Percentiles rank a stretch among this genome's conserved stretches.
Evolutionary conservation across 2,113 vertebrate genomes (phyloP).

Genomic region (Lepus americanus): DNA sequence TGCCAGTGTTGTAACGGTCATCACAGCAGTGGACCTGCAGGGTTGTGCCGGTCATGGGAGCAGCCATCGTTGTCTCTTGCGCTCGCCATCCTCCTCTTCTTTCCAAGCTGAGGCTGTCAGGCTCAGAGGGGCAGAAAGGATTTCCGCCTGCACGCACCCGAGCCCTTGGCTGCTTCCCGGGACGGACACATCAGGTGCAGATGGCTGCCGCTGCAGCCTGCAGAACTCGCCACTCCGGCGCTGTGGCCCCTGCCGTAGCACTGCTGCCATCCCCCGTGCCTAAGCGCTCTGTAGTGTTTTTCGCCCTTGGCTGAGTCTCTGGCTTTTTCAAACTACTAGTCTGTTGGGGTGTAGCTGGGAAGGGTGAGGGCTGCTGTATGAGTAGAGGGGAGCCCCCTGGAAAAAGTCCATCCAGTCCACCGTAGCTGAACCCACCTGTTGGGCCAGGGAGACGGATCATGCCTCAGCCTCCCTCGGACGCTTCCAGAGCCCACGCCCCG

Average conservation of each 20-base stretch:
- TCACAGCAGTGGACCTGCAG: too few relatives aligned
- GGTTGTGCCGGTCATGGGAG: too few relatives aligned
- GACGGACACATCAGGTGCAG: not conserved
- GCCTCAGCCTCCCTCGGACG: not conserved
- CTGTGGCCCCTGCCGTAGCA: rapidly evolving
- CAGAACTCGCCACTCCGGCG: not conserved
- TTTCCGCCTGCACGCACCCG: too few relatives aligned
- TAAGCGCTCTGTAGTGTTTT: not conserved
- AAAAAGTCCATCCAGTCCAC: not conserved
- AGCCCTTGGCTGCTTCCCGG: not conserved
- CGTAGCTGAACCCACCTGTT: conserved; percentile 50
- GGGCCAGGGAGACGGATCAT: not conserved
- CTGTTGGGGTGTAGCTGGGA: not conserved
- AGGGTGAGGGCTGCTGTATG: not conserved
- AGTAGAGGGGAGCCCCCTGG: not conserved
- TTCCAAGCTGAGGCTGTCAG: not conserved
- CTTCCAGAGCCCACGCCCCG: not conserved
- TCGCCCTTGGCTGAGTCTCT: not conserved
- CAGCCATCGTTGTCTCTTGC: not conserved
- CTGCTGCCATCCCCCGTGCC: rapidly evolving
- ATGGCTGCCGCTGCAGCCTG: not conserved
- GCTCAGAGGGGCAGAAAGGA: not conserved
- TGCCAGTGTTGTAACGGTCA: too few relatives aligned
- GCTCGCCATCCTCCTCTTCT: not conserved
- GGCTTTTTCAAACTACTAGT: not conserved